Conservation (phyloP, 2,888 invertebrate species). For the Dasysyrphus albostriatus region DNA sequence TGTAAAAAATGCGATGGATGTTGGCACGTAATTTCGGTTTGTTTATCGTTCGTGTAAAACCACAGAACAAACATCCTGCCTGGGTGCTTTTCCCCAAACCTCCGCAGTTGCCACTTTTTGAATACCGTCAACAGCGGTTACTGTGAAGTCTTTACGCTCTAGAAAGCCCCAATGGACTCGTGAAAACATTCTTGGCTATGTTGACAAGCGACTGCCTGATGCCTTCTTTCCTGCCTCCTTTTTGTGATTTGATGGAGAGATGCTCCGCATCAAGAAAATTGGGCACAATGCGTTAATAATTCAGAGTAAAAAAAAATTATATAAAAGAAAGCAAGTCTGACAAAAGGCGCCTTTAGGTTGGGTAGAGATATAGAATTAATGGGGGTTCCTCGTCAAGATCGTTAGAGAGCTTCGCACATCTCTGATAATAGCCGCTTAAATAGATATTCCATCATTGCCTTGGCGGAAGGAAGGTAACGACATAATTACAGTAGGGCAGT, state of each 20-base stretch:
- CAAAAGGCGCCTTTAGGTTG: constrained; percentile 54
- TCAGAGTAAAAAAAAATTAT: constrained; percentile 8
- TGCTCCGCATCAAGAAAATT: constrained; percentile 31
- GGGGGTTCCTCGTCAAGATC: constrained; percentile 56
- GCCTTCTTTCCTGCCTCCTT: not conserved
- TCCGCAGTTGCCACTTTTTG: constrained; percentile 1
- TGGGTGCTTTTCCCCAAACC: not conserved
- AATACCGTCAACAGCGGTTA: constrained; percentile 30
- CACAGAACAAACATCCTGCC: constrained; percentile 50
- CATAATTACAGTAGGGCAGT: not conserved
- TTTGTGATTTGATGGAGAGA: constrained; percentile 18
- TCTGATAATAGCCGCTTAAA: constrained; percentile 68
- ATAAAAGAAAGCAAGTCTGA: constrained; percentile 5
- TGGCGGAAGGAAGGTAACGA: not conserved
- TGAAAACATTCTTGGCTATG: constrained; percentile 59
- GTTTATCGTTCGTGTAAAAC: constrained; percentile 56
- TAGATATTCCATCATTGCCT: constrained; percentile 55
- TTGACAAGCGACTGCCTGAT: constrained; percentile 2
- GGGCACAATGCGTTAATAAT: constrained; percentile 46
- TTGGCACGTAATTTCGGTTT: constrained; percentile 68
- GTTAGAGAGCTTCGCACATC: constrained; percentile 42
- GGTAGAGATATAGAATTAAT: constrained; percentile 54
- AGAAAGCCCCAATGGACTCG: constrained; percentile 70
- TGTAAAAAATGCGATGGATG: constrained; percentile 64
- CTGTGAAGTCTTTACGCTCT: constrained; percentile 51